Evolutionary conservation across 2,113 vertebrate species (phyloP).

Genomic region (Notechis scutatus): DNA sequence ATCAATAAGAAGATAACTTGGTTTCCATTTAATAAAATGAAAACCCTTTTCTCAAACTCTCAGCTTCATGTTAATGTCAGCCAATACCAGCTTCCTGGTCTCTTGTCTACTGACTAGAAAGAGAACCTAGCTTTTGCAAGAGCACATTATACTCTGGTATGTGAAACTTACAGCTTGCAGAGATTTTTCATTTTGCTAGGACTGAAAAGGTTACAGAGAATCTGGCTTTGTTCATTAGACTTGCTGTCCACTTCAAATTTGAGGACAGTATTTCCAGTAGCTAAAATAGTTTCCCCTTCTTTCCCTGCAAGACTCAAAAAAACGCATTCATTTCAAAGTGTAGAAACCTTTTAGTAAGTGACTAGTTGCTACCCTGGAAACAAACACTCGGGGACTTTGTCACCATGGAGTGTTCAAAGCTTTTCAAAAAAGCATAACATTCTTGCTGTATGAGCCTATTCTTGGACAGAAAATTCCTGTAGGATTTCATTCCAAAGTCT

Average conservation of each 20-base stretch:
- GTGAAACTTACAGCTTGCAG: neutral
- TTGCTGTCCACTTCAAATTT: neutral
- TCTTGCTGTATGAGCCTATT: neutral
- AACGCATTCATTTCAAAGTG: rapidly evolving
- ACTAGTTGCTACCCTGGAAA: neutral
- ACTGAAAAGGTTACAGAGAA: neutral
- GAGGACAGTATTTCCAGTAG: neutral
- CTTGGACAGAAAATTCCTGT: rapidly evolving
- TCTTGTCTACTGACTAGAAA: neutral
- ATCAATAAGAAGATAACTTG: neutral
- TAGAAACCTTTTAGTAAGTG: neutral
- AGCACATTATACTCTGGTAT: neutral
- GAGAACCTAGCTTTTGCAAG: neutral
- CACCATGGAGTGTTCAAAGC: neutral
- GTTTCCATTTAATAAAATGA: conserved; percentile 5
- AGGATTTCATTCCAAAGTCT: neutral
- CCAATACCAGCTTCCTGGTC: neutral
- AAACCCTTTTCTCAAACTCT: neutral
- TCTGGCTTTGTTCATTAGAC: neutral
- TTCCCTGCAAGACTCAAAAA: rapidly evolving
- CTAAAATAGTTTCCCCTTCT: neutral
- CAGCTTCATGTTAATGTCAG: neutral
- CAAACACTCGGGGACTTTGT: neutral
- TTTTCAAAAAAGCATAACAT: neutral
- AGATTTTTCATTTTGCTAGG: neutral